Base-by-base conservation (phyloP, 2,797 vertebrate genomes). In the Corythornis leucogaster region DNA sequence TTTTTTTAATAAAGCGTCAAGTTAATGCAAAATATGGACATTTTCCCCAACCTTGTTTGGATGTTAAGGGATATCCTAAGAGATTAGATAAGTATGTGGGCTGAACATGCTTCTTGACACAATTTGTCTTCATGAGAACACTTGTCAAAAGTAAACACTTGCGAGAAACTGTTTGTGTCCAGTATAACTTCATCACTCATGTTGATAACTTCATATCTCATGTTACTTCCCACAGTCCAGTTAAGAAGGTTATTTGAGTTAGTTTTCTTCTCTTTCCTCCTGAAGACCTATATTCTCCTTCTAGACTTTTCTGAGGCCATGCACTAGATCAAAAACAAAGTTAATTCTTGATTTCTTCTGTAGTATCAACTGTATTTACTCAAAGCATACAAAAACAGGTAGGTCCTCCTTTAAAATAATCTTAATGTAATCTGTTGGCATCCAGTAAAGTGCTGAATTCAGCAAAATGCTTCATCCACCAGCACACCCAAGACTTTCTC, bases 31-130 rank as follows among this genome's bases (percentile, higher is more conserved):
- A 58, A 85, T 30, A 35, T 51, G 45, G 68, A 87, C 88, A 48
- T 85, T 93, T 89, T 53, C 51, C 64, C 59, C 82, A 85, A 57
- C 87, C 92, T 91, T 70, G 20, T 93, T 95, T 81, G 76, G 67
- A 50, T 81, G 78, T 86, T 64, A 85, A 96, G 88, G 85, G 7
- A 1, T 43, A 73, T 66, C 91, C 76, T 77, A 55, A 43, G 80
- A 54, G 87, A 94, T 69, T 0, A 89, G 42, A 57, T 13, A 63
- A 91, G 46, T 69, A 28, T 55, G 89, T 92, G 76, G 71, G 85
- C 53, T 80, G 80, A 86, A 51, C 59, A 40, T 33, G 57, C 62
- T 84, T 70, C 74, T 74, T 61, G 19, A 87, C 70, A 93, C 61
- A 51, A 66, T 91, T 95, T 82, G 42, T 77, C 64, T 69, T 79